Evolutionary conservation across 1,140 invertebrate genomes (phyloP).

Genomic region (Eubasilissa regina): DNA sequence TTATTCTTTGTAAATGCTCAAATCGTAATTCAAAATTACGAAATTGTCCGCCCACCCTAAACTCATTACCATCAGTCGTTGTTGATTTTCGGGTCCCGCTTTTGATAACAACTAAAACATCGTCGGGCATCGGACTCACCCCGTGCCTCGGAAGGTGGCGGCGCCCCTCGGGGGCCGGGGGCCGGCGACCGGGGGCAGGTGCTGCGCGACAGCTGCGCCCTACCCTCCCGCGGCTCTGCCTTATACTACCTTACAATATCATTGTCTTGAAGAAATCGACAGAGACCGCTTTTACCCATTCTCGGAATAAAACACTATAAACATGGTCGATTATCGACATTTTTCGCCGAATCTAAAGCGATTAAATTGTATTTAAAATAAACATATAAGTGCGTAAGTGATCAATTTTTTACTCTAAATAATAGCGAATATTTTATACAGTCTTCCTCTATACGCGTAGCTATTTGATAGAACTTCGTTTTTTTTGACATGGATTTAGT

Average conservation of each 20-base stretch:
- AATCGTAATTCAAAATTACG: too few species aligned
- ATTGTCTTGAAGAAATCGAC: conserved; percentile 41
- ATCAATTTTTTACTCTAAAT: too few species aligned
- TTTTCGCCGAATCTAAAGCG: too few species aligned
- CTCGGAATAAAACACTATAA: background rate
- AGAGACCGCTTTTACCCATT: background rate
- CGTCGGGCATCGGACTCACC: conserved; percentile 24
- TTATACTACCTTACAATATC: conserved; percentile 16
- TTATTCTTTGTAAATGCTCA: too few species aligned
- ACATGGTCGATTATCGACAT: background rate
- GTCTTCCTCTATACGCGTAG: too few species aligned
- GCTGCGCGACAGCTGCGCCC: conserved; percentile 44
- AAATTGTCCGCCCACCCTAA: too few species aligned
- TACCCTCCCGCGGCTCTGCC: background rate
- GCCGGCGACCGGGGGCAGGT: conserved; percentile 42
- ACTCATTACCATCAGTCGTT: background rate
- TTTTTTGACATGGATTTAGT: too few species aligned
- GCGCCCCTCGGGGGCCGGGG: conserved; percentile 13
- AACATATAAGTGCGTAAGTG: too few species aligned
- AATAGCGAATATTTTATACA: too few species aligned
- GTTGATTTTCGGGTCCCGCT: conserved; percentile 21
- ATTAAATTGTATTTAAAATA: too few species aligned
- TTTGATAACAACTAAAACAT: conserved; percentile 26
- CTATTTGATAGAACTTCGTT: too few species aligned
- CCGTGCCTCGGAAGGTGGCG: background rate